Conservation (phyloP, 1,140 invertebrate species). For the Triops cancriformis region DNA sequence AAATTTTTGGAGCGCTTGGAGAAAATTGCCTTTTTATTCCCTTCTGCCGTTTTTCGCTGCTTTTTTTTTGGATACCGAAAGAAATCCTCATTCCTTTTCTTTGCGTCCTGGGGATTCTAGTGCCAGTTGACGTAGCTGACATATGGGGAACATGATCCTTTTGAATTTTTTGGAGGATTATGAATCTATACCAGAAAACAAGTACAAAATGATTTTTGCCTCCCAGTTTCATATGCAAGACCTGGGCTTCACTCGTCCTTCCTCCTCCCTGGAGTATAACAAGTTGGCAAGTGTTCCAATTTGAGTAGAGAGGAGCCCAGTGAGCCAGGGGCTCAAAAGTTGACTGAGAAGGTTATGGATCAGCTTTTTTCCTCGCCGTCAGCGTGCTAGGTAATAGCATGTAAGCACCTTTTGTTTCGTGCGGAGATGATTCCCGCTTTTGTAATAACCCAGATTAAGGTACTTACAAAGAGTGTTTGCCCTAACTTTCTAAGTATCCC, state of each 20-base stretch:
- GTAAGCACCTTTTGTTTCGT: no score
- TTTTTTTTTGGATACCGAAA: background rate
- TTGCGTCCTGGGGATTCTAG: background rate
- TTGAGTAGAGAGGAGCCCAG: no score
- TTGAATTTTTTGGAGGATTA: background rate
- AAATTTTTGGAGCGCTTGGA: background rate
- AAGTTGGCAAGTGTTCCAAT: no score
- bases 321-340: no score
- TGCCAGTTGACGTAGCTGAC: background rate
- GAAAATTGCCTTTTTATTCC: slow-evolving; percentile 1
- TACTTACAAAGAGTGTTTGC: no score
- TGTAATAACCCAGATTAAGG: no score
- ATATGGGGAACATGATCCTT: background rate
- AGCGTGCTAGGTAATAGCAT: no score
- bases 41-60: background rate
- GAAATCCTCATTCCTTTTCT: background rate
- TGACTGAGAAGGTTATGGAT: no score
- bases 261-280: background rate
- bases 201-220: background rate
- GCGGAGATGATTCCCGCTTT: no score
- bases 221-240: background rate
- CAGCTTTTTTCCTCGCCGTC: no score
- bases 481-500: no score
- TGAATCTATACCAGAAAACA: background rate
- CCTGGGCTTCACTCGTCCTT: background rate